Conservation (phyloP, 2,888 invertebrate genomes). For the Portevinia maculata region DNA sequence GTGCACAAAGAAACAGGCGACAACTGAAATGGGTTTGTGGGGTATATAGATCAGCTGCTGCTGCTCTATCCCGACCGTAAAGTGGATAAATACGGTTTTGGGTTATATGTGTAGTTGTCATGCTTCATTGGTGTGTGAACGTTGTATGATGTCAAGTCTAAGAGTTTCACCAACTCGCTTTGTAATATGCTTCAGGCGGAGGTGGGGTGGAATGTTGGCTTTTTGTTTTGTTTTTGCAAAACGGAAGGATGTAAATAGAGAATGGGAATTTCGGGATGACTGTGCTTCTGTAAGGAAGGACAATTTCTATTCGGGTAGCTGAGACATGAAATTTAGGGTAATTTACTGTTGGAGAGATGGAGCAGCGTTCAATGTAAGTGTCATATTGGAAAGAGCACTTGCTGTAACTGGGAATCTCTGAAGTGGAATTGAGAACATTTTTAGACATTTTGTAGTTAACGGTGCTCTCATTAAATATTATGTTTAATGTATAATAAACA, state of each 20-base stretch:
- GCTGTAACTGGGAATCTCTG: constrained; percentile 6
- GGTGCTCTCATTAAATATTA: constrained; percentile 2
- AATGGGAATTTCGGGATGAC: constrained; percentile 37
- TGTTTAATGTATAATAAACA: not conserved
- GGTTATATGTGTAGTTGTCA: constrained; percentile 12
- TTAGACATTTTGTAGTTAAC: constrained; percentile 15
- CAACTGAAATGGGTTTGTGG: not conserved
- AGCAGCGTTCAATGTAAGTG: constrained; percentile 33
- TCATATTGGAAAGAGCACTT: not conserved
- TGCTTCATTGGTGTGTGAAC: constrained; percentile 70
- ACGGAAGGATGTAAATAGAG: not conserved
- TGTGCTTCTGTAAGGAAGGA: constrained; percentile 23
- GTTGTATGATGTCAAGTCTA: constrained; percentile 62
- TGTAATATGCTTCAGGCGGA: constrained; percentile 18
- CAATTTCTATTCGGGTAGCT: constrained; percentile 33
- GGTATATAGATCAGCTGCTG: constrained; percentile 63
- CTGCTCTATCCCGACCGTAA: constrained; percentile 52
- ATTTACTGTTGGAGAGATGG: constrained; percentile 30
- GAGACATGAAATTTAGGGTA: constrained; percentile 64
- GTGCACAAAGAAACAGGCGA: constrained; percentile 5
- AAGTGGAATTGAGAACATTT: not conserved
- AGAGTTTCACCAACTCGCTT: constrained; percentile 25
- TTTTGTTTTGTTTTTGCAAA: not conserved
- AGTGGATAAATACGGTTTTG: constrained; percentile 64
- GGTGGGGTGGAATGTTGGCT: not conserved